These are phyloP conservation scores for Pelochelys cantorii DNA, from an alignment of 2,797 vertebrate species.

Conservation along the genomic window DNA sequence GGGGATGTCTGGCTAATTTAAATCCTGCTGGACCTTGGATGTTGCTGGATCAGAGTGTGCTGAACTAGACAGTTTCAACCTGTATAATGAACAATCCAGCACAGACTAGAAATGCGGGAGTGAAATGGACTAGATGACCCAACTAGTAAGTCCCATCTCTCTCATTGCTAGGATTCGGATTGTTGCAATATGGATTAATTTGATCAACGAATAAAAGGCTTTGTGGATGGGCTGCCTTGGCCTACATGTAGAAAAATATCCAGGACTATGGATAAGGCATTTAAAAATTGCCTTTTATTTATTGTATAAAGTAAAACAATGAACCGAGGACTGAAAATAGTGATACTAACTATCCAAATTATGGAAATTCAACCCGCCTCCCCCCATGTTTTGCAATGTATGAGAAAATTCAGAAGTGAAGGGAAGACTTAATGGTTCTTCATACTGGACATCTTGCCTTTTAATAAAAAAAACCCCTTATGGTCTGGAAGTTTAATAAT, in stretches of 20 bases:
- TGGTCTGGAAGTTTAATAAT: background rate
- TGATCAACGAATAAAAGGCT: background rate
- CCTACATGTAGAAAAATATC: background rate
- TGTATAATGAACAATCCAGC: background rate
- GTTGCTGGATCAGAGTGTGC: no score
- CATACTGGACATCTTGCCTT: background rate
- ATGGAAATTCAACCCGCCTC: background rate
- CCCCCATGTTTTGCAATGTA: accelerated
- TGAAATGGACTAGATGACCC: background rate
- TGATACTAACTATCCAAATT: background rate
- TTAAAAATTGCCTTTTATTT: background rate
- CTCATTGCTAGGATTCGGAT: background rate
- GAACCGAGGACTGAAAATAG: background rate
- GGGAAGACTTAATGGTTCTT: background rate
- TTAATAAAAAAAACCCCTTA: background rate
- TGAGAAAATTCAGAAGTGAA: background rate
- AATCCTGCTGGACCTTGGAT: no score
- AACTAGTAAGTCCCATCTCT: background rate
- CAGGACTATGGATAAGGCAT: background rate
- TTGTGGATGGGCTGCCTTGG: accelerated
- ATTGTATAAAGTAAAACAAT: background rate
- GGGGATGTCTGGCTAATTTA: no score
- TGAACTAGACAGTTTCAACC: no score
- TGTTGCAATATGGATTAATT: background rate
- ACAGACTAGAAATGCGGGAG: background rate